Percentiles rank a stretch among this genome's conserved stretches.
These are phyloP conservation scores for Silurus asotus DNA, from an alignment of 2,113 vertebrate genomes.

Conservation along the genomic window DNA sequence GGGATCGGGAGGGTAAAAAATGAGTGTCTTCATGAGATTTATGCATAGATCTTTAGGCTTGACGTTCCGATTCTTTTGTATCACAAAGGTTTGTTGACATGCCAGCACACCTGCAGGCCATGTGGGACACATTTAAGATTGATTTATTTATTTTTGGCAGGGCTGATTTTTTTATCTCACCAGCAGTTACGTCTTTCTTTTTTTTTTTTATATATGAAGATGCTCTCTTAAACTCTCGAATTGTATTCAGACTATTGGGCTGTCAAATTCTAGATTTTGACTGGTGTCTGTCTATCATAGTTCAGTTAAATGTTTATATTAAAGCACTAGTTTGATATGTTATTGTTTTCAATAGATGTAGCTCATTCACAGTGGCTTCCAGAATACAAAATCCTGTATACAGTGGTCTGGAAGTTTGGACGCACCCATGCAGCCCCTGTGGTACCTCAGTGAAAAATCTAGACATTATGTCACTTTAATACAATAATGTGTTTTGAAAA, in stretches of 20 bases:
- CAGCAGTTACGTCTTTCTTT: neutral
- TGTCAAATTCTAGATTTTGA: neutral
- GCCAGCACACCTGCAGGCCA: slow-evolving; percentile 46
- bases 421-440: no score
- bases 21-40: slow-evolving; percentile 32
- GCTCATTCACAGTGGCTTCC: neutral
- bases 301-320: neutral
- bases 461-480: no score
- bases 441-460: no score
- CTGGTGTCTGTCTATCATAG: neutral
- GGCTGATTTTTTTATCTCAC: neutral
- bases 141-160: slow-evolving; percentile 2
- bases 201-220: neutral
- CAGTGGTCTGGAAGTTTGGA: no score
- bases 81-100: slow-evolving; percentile 32
- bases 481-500: no score
- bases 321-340: neutral
- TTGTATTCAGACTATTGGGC: neutral
- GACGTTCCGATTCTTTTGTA: slow-evolving; percentile 4
- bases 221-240: neutral
- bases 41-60: neutral
- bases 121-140: slow-evolving; percentile 23
- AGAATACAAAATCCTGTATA: neutral
- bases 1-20: neutral
- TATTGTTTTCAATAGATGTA: neutral